Evolutionary conservation across 2,113 vertebrate species (phyloP), one percentile per base, ranked within the genome.

Genomic region (Siphamia tubifer): DNA sequence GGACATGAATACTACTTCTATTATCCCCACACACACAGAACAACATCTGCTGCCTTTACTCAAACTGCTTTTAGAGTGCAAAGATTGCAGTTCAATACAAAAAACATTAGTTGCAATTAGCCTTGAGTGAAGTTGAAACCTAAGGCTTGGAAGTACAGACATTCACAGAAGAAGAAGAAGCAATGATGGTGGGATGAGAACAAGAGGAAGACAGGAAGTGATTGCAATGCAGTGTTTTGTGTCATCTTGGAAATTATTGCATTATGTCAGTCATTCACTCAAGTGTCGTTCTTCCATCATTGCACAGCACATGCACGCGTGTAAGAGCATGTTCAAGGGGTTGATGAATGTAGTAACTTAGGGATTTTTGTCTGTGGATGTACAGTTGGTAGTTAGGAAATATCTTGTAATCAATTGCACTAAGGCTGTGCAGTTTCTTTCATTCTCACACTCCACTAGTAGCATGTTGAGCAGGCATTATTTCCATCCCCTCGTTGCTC

Each of bases 101-200:
- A 77, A 81, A 61, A 72, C 79, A 84, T 86, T 86, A 86, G 56
- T 8, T 1, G 36, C 66, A 60, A 82, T 84, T 83, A 86, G 77
- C 28, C 43, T 43, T 47, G 55, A 67, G 66, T 69, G 69, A 69
- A 43, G 58, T 6, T 71, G 49, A 64, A 31, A 75, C 70, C 52
- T 6, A 21, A 45, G 25, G 28, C 21, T 19, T 49, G 51, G 31
- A 45, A 34, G 43, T 57, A 45, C 38, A 28, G 53, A 68, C 25
- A 31, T 55, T 20, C 24, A 15, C 57, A 66, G 43, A 63, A 36
- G 44, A 63, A 36, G 44, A 54, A 8, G 52, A 28, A 8, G n/a
- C 21, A 2, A 66, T 32, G 36, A 55, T 30, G 30, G 39, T 66
- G 57, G 54, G 19, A 36, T 34, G 38, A 51, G 47, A 69, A 19